Base-by-base conservation (phyloP, 2,888 invertebrate genomes). In the Drosophila mulleri region DNA sequence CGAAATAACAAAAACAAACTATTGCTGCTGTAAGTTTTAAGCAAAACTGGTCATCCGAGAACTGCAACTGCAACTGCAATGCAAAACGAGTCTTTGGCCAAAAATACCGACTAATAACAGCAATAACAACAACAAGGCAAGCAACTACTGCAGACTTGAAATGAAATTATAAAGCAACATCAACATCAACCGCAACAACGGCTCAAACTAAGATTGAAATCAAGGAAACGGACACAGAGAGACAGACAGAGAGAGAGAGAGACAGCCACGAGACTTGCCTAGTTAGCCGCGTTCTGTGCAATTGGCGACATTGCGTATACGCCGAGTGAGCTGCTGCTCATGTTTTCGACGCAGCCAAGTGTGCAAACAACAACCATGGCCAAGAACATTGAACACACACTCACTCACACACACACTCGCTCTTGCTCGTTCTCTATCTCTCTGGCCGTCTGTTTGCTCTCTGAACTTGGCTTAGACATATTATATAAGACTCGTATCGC, bases 41-140 rank as follows among this genome's bases (percentile, higher is more conserved):
- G 29, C 26, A 52, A 83, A 84, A 84, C 89, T 89, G 80, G 84
- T 89, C 89, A 84, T 84, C 84, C 74, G 85, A 85, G 89, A 89
- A 89, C 85, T 77, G 74, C 79, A 89, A 69, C 59, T 75, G 74
- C 79, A 89, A 70, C 60, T 52, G 66, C 61, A 70, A 71, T 72
- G 59, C 61, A 75, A 79, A 83, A 83, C 83, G 35, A 71, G 83
- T 83, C 53, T 75, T 83, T 78, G 75, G 72, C 72, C 61, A 78
- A 88, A 65, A 69, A 81, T 50, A 47, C 50, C 47, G 48, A 83
- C 57, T 59, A 59, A 73, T n/a, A 26, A 39, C 44, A 65, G 18
- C 41, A 41, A 6, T 44, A 64, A 58, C 57, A 64, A 68, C 59
- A 72, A 77, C 71, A 69, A 81, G 84, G 78, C 78, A 80, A 80